These are phyloP conservation scores for Oikopleura dioica DNA, from an alignment of 23 tunicate species.

Conservation along the genomic window DNA sequence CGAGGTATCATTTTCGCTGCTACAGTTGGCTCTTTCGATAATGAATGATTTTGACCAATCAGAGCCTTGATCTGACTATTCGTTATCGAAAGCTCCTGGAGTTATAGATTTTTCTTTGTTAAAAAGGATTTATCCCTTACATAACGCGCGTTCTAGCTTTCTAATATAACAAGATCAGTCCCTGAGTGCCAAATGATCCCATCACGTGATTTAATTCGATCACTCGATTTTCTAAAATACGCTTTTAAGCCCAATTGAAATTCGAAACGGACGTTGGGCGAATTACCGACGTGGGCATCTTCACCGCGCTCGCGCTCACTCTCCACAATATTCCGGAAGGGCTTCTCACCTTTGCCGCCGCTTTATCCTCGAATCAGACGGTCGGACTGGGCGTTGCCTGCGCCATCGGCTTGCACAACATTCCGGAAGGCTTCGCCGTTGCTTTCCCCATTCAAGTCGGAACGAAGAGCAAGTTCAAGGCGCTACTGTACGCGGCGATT, in stretches of 20 bases:
- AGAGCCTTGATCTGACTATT: no score
- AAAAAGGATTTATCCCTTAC: no score
- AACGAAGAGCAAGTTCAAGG: not conserved
- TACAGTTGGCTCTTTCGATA: no score
- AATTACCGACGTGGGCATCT: not conserved
- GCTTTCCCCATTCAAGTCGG: not conserved
- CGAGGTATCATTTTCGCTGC: no score
- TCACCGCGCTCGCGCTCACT: not conserved
- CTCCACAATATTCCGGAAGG: slow-evolving; percentile 9
- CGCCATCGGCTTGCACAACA: slow-evolving; percentile 5
- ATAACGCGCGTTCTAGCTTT: no score
- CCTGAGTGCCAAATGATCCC: no score
- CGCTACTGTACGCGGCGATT: slow-evolving; percentile 1
- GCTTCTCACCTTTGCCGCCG: not conserved
- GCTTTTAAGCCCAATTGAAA: not conserved
- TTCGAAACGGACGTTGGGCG: not conserved
- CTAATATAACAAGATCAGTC: no score
- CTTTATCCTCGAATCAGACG: not conserved
- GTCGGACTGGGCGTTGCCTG: not conserved
- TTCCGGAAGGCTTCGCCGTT: slow-evolving; percentile 8
- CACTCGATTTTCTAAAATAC: no score
- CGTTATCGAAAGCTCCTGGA: no score
- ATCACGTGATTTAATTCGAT: no score
- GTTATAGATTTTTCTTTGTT: no score
- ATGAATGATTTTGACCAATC: no score